These are phyloP conservation scores for Coregonus suidteri DNA, from an alignment of 2,797 vertebrate species.

Conservation along the genomic window DNA sequence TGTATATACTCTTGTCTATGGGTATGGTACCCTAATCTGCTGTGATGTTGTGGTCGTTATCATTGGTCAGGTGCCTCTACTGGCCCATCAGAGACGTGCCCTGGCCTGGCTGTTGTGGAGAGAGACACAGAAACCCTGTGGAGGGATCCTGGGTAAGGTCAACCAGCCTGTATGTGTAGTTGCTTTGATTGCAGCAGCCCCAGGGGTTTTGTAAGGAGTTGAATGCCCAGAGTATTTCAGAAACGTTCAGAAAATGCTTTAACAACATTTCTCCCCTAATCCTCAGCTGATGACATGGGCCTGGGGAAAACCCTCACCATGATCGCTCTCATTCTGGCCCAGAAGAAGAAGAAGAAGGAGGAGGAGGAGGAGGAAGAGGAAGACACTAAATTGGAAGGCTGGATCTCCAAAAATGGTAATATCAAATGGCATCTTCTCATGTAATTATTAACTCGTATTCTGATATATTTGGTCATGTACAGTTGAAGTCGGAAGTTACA, in stretches of 20 bases:
- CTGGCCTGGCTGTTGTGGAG: conserved; percentile 83
- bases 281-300: conserved; percentile 96
- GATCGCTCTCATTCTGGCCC: conserved; percentile 86
- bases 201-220: background rate
- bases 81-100: conserved; percentile 88
- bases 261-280: background rate
- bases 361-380: conserved; percentile 31
- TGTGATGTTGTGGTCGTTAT: background rate
- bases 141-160: conserved; percentile 91
- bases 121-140: conserved; percentile 39
- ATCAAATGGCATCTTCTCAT: too few species aligned
- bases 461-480: background rate
- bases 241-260: background rate
- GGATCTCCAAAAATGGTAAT: background rate
- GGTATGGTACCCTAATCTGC: background rate
- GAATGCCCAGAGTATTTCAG: background rate
- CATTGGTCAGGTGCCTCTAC: conserved; percentile 71
- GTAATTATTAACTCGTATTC: background rate
- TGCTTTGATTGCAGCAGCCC: background rate
- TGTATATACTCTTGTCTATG: background rate
- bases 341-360: conserved; percentile 70
- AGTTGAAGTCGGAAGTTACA: too few species aligned
- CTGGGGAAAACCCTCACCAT: conserved; percentile 95
- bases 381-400: conserved; percentile 41
- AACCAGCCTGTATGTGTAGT: background rate